Evolutionary conservation across 2,797 vertebrate species (phyloP), one percentile per base, ranked within the genome.

Genomic region (Pempheris klunzingeri): DNA sequence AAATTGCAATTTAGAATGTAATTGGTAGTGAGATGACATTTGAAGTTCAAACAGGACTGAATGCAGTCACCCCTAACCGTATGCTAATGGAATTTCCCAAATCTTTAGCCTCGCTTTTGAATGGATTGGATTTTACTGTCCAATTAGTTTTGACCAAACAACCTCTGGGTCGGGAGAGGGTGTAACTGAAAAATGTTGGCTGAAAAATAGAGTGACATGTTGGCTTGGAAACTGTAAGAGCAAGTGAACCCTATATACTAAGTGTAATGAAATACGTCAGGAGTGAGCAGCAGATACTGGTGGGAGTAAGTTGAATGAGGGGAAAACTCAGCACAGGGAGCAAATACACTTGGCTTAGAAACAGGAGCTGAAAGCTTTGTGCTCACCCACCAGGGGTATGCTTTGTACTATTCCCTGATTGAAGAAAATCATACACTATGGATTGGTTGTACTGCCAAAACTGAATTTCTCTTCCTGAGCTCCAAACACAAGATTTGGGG

Each of bases 1-100:
- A 94, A 95, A 95, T 95, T 95, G 90, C 87, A 92, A 94, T 95
- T 95, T 93, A 76, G 92, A 82, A 81, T 90, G 85, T 94, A 95
- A 95, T 94, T 94, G 92, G 89, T 89, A 76, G 88, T 76, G 86
- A 84, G 92, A 94, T 95, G 94, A 94, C 93, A 95, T 93, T 93
- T 92, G 92, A 93, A 94, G 93, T 93, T 94, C 92, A 92, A 85
- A 86, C 88, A 84, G 88, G 82, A 91, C 84, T 72, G 78, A 84
- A 90, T 74, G 70, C 83, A 92, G 84, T 90, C 86, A 92, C 91
- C 87, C 91, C 78, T 78, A 78, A 91, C 90, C 90, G 84, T 87
- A 89, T 84, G 75, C 84, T 92, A 91, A 94, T 92, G 88, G 80
- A 32, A 84, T 89, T 86, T 82, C 68, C 70, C 63, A 84, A 86